These are phyloP conservation scores for Serilophus lunatus DNA, from an alignment of 2,113 vertebrate species.

Conservation along the genomic window DNA sequence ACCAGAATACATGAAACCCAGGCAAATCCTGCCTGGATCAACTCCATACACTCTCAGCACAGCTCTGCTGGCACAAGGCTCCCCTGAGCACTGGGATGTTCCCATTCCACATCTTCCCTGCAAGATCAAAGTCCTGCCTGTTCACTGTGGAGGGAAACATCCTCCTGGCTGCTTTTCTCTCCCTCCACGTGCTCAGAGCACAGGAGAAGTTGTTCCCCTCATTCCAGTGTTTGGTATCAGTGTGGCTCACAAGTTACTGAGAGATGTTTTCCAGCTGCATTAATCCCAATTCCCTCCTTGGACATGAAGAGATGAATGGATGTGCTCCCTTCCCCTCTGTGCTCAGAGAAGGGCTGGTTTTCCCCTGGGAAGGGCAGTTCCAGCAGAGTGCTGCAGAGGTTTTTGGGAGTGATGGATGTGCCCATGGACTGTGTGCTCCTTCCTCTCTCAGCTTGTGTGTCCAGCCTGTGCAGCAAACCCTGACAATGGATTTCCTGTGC, in stretches of 20 bases:
- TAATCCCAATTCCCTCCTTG: neutral
- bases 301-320: accelerated
- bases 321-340: neutral
- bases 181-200: neutral
- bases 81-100: neutral
- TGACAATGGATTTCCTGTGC: slow-evolving; percentile 47
- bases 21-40: neutral
- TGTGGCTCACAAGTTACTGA: accelerated
- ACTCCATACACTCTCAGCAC: neutral
- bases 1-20: neutral
- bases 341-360: neutral
- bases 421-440: neutral
- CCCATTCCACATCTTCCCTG: neutral
- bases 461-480: neutral
- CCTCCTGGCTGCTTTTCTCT: neutral
- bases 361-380: neutral
- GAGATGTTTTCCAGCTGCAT: accelerated
- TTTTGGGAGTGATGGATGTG: neutral
- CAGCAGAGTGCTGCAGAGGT: neutral
- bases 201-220: accelerated
- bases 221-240: neutral
- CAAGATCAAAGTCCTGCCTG: neutral
- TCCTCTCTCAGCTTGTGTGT: neutral
- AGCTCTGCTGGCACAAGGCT: neutral
- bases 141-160: neutral